Evolutionary conservation across 2,113 vertebrate species (phyloP).

Genomic region (Crotalus helleri): DNA sequence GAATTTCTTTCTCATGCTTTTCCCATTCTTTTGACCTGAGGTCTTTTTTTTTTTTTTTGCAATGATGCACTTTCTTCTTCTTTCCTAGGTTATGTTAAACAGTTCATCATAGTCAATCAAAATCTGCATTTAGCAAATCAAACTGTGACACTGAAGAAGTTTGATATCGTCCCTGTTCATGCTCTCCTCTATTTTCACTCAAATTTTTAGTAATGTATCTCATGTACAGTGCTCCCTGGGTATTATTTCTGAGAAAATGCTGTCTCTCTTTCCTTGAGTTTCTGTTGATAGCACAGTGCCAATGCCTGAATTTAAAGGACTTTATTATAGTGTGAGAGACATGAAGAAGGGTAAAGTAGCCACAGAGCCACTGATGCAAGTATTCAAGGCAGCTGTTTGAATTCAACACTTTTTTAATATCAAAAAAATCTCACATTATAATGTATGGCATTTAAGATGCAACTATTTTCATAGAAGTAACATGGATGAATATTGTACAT

Average conservation of each 20-base stretch:
- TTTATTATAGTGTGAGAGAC: neutral
- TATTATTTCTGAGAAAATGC: neutral
- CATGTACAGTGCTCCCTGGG: neutral
- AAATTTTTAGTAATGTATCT: too few relatives aligned
- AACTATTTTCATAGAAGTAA: neutral
- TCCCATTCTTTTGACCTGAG: neutral
- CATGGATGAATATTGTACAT: neutral
- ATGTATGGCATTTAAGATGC: neutral
- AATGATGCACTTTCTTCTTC: neutral
- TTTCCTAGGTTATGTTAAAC: neutral
- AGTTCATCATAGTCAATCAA: neutral
- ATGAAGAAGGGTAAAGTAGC: neutral
- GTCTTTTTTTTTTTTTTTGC: neutral
- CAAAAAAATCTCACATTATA: neutral
- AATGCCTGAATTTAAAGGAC: neutral
- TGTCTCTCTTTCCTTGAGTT: neutral
- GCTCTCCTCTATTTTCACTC: neutral
- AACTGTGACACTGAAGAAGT: neutral
- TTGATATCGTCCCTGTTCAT: too few relatives aligned
- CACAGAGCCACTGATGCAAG: neutral
- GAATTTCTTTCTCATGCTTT: neutral
- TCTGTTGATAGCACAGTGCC: neutral
- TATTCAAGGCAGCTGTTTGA: neutral
- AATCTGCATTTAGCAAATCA: neutral
- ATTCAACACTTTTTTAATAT: neutral